These are phyloP conservation scores for Mycogona germanica DNA, from an alignment of 2,888 invertebrate genomes.

Conservation along the genomic window DNA sequence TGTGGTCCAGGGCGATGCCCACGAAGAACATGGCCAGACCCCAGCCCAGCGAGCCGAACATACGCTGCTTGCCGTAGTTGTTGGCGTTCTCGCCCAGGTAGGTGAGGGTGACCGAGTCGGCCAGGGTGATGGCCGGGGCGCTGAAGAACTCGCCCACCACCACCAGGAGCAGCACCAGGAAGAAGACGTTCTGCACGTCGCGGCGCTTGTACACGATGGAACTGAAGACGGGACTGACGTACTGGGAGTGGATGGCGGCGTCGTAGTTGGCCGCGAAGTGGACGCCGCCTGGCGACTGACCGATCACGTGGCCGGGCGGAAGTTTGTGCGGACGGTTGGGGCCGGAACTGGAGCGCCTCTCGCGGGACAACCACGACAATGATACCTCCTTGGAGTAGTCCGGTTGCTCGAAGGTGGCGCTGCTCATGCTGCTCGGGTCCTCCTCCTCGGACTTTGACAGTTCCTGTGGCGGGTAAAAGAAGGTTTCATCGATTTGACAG, in stretches of 20 bases:
- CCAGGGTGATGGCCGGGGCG: conserved; percentile 85
- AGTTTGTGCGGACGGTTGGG: too few relatives aligned
- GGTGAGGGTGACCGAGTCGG: conserved; percentile 82
- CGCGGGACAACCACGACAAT: too few relatives aligned
- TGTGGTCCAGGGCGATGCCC: conserved; percentile 90
- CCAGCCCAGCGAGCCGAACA: conserved; percentile 98
- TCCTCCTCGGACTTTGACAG: too few relatives aligned
- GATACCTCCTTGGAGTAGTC: too few relatives aligned
- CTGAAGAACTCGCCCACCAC: conserved; percentile 96
- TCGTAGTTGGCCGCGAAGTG: conserved; percentile 63
- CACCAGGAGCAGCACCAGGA: conserved; percentile 79
- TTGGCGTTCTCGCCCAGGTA: conserved; percentile 63
- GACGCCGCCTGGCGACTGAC: conserved; percentile 62
- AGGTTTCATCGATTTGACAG: too few relatives aligned
- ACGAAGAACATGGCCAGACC: conserved; percentile 98
- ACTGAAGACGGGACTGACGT: conserved; percentile 83
- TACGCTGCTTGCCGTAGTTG: conserved; percentile 87
- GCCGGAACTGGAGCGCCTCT: too few relatives aligned
- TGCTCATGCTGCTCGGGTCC: too few relatives aligned
- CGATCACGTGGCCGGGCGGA: conserved; percentile 31
- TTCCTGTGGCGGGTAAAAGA: too few relatives aligned
- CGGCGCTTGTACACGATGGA: conserved; percentile 75
- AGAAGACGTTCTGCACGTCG: conserved; percentile 93
- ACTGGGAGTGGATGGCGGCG: conserved; percentile 48
- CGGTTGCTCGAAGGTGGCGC: too few relatives aligned